These are phyloP conservation scores for Chromis chromis DNA, from an alignment of 2,797 vertebrate genomes.

Conservation along the genomic window DNA sequence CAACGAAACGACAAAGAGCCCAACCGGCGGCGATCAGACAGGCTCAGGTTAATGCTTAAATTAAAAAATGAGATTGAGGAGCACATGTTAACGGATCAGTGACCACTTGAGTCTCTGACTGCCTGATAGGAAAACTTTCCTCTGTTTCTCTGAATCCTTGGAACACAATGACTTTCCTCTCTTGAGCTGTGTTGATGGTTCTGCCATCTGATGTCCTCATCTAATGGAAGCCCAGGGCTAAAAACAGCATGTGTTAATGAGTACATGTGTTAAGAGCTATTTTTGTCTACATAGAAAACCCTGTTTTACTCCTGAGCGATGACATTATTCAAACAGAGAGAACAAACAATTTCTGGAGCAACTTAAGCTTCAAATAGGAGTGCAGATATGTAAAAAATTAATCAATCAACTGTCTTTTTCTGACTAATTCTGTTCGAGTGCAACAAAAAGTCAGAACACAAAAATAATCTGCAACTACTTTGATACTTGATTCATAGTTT, in stretches of 20 bases:
- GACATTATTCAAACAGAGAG: background rate
- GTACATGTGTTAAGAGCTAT: background rate
- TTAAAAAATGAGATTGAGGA: constrained; percentile 29
- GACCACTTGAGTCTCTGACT: background rate
- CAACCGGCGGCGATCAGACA: background rate
- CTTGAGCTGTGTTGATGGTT: background rate
- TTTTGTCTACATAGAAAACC: background rate
- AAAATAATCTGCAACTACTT: background rate
- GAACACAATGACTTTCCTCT: background rate
- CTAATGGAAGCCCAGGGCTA: background rate
- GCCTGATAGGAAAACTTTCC: background rate
- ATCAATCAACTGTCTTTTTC: no score
- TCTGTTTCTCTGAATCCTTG: background rate
- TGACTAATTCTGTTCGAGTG: background rate
- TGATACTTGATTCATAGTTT: no score
- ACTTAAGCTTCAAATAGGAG: background rate
- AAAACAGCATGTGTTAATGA: background rate
- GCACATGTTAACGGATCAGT: constrained; percentile 3
- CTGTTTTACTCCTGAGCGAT: background rate
- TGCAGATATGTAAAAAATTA: background rate
- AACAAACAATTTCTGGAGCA: background rate
- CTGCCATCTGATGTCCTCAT: background rate
- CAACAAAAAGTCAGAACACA: background rate
- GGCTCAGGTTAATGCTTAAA: constrained; percentile 16
- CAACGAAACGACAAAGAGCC: background rate